These are phyloP conservation scores for Globodera ellingtonae DNA, from an alignment of 1,140 invertebrate genomes.

Conservation along the genomic window DNA sequence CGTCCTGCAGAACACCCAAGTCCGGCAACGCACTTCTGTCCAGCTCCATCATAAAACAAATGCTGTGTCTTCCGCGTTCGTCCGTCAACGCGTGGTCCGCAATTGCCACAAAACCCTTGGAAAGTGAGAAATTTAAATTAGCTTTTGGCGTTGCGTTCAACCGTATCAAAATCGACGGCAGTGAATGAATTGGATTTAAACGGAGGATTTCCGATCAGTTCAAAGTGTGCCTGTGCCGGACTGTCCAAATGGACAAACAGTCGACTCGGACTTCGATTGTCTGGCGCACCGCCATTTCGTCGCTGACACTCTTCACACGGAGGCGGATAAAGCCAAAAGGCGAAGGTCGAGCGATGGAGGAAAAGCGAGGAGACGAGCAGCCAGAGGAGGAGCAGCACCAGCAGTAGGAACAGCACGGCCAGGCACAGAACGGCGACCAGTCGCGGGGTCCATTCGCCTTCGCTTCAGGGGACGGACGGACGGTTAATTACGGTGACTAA, in stretches of 20 bases:
- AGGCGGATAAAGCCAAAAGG: constrained; percentile 58
- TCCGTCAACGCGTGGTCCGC: constrained; percentile 63
- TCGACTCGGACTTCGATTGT: constrained; percentile 48
- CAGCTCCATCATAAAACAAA: constrained; percentile 63
- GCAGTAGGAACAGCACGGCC: constrained; percentile 39
- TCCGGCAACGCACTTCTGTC: constrained; percentile 51
- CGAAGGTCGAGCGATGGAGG: constrained; percentile 30
- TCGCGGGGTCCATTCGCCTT: constrained; percentile 52
- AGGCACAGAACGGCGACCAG: constrained; percentile 39
- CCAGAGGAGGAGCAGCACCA: constrained; percentile 52
- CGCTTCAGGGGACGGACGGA: constrained; percentile 36
- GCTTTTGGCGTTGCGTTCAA: constrained; percentile 34
- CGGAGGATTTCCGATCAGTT: constrained; percentile 59
- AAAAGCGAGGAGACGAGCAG: constrained; percentile 52
- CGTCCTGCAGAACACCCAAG: constrained; percentile 46
- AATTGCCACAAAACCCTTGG: constrained; percentile 60
- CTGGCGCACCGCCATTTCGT: constrained; percentile 51
- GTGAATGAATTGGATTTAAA: constrained; percentile 65
- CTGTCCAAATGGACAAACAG: constrained; percentile 51
- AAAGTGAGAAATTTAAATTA: not conserved
- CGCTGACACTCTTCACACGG: constrained; percentile 61
- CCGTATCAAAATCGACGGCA: constrained; percentile 62
- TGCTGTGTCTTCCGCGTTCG: constrained; percentile 49
- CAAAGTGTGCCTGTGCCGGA: constrained; percentile 58
- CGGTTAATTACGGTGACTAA: no score